These are phyloP conservation scores for Stenichneumon culpator DNA, from an alignment of 2,888 invertebrate species.

Conservation along the genomic window DNA sequence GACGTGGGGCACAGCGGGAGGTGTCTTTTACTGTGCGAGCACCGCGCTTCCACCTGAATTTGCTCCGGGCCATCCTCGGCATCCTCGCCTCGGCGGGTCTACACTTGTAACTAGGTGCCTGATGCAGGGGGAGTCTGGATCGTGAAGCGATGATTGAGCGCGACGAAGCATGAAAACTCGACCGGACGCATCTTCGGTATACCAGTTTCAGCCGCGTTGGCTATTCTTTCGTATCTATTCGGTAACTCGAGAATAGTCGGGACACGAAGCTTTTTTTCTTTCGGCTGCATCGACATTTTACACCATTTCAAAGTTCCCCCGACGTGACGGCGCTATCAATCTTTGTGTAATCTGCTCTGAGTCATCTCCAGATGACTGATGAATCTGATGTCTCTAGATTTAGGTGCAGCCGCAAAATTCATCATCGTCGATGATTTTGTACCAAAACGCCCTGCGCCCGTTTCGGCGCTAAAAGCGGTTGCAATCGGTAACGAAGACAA, in stretches of 20 bases:
- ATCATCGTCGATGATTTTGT: too few relatives aligned
- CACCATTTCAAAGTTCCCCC: too few relatives aligned
- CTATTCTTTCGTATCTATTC: neutral
- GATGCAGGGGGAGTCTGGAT: constrained; percentile 19
- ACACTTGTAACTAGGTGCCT: constrained; percentile 45
- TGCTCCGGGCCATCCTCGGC: neutral
- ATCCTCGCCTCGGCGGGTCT: neutral
- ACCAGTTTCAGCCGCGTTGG: neutral
- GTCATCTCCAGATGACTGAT: too few relatives aligned
- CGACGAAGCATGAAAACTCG: constrained; percentile 20
- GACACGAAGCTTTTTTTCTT: neutral
- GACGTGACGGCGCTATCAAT: too few relatives aligned
- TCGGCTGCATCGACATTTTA: too few relatives aligned
- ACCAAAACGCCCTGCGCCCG: too few relatives aligned
- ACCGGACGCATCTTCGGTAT: neutral
- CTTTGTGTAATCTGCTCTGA: too few relatives aligned
- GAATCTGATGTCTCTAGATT: too few relatives aligned
- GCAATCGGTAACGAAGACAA: too few relatives aligned
- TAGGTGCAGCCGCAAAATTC: too few relatives aligned
- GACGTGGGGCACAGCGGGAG: constrained; percentile 31
- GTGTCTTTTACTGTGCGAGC: constrained; percentile 19
- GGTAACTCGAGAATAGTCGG: neutral
- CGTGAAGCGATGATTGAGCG: constrained; percentile 13
- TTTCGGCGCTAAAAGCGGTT: too few relatives aligned
- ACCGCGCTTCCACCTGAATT: neutral